Evolutionary conservation across 2,797 vertebrate species (phyloP).

Genomic region (Pseudotriccus pelzelni): DNA sequence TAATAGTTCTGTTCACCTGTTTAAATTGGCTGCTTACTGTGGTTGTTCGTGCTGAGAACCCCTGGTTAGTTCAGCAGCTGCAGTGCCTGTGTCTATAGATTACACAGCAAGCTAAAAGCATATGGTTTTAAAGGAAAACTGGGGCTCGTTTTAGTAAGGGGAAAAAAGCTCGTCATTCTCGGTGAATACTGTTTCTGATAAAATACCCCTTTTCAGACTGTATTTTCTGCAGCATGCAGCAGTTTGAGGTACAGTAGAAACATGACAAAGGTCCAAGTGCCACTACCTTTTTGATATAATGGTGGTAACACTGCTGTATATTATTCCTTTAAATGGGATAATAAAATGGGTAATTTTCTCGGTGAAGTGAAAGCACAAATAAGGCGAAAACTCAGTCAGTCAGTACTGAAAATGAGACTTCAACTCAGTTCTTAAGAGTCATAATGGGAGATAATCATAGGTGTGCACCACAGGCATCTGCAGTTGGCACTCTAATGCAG

Average conservation of each 20-base stretch:
- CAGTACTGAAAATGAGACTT: background rate
- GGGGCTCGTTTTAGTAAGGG: background rate
- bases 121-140: background rate
- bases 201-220: background rate
- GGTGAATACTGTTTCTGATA: background rate
- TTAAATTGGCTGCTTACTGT: background rate
- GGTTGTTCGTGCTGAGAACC: background rate
- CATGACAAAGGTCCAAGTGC: background rate
- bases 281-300: background rate
- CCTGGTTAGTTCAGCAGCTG: background rate
- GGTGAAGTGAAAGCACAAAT: background rate
- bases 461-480: background rate
- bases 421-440: conserved; percentile 10
- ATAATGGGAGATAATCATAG: background rate
- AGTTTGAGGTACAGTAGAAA: background rate
- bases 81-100: background rate
- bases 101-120: background rate
- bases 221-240: background rate
- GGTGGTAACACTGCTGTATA: background rate
- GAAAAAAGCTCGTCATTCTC: background rate
- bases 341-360: conserved; percentile 31
- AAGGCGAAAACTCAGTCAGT: background rate
- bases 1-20: background rate
- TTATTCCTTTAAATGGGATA: background rate
- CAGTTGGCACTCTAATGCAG: background rate